Evolutionary conservation across 2,888 invertebrate genomes (phyloP).

Genomic region (Thecophora atra): DNA sequence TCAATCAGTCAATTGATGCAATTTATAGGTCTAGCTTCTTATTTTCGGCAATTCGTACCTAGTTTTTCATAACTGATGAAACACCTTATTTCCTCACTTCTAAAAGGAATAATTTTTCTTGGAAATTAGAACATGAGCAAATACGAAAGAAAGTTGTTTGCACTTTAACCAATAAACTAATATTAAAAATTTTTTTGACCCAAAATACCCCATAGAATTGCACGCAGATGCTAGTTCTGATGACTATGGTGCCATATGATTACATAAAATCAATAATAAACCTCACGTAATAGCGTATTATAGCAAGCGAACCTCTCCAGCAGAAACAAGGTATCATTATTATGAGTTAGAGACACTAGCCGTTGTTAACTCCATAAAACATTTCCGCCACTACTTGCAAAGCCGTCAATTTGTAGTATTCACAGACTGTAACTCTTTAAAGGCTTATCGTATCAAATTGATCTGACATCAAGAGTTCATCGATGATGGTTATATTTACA

Average conservation of each 20-base stretch:
- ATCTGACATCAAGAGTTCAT: slow-evolving; percentile 39
- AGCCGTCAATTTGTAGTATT: slow-evolving; percentile 39
- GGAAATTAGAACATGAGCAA: no score
- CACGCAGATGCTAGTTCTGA: not conserved
- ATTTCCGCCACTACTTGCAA: no score
- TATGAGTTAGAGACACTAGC: slow-evolving; percentile 46
- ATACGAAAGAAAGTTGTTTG: no score
- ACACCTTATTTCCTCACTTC: slow-evolving; percentile 27
- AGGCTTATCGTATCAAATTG: slow-evolving; percentile 33
- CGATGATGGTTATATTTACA: slow-evolving; percentile 38
- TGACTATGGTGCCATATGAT: no score
- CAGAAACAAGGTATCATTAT: slow-evolving; percentile 43
- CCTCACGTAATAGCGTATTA: slow-evolving; percentile 37
- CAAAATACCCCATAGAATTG: not conserved
- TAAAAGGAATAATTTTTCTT: no score
- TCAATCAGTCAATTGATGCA: no score
- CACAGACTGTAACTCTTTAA: slow-evolving; percentile 42
- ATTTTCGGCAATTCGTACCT: slow-evolving; percentile 31
- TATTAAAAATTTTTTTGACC: not conserved
- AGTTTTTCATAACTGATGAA: slow-evolving; percentile 32
- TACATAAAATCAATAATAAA: not conserved
- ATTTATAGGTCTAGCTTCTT: no score
- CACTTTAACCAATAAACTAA: not conserved
- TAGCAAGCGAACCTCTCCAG: slow-evolving; percentile 35
- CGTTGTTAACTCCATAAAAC: slow-evolving; percentile 43